Percentiles rank a stretch among this genome's conserved stretches.
Evolutionary conservation across 2,797 vertebrate species (phyloP).

Genomic region (Schizopygopsis pylzovi): DNA sequence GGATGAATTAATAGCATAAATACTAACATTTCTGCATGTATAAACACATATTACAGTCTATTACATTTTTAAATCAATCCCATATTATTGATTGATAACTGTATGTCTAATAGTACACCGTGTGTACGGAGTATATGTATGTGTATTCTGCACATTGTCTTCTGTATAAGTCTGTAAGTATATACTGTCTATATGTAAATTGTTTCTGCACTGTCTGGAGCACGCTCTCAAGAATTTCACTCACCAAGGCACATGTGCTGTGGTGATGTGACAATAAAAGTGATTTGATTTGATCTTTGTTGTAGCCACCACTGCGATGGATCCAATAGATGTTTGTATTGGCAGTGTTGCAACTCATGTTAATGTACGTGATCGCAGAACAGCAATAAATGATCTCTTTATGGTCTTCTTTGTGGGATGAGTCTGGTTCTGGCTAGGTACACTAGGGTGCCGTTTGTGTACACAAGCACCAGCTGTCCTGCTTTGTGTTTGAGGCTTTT

Average conservation of each 20-base stretch:
- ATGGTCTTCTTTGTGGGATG: conserved; percentile 36
- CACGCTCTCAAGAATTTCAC: too few relatives aligned
- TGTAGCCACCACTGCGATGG: neutral
- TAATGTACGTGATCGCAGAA: conserved; percentile 27
- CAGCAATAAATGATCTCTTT: conserved; percentile 27
- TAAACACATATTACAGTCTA: neutral
- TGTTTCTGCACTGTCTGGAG: too few relatives aligned
- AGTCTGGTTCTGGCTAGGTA: conserved; percentile 69
- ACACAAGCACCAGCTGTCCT: conserved; percentile 76
- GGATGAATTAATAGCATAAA: neutral
- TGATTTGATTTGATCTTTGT: neutral
- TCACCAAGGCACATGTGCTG: too few relatives aligned
- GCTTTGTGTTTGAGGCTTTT: conserved; percentile 47
- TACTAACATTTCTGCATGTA: neutral
- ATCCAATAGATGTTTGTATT: conserved; percentile 2
- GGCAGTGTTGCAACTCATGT: neutral
- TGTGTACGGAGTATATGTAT: too few relatives aligned
- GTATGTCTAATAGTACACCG: too few relatives aligned
- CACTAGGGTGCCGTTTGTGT: conserved; percentile 61
- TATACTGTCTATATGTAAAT: too few relatives aligned
- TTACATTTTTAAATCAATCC: neutral
- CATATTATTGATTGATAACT: neutral
- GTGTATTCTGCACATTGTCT: too few relatives aligned
- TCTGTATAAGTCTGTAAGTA: too few relatives aligned
- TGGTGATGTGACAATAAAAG: too few relatives aligned